Percentiles rank a stretch among this genome's conserved stretches.
Evolutionary conservation across 2,797 vertebrate species (phyloP).

Genomic region (Poecilia velifera): DNA sequence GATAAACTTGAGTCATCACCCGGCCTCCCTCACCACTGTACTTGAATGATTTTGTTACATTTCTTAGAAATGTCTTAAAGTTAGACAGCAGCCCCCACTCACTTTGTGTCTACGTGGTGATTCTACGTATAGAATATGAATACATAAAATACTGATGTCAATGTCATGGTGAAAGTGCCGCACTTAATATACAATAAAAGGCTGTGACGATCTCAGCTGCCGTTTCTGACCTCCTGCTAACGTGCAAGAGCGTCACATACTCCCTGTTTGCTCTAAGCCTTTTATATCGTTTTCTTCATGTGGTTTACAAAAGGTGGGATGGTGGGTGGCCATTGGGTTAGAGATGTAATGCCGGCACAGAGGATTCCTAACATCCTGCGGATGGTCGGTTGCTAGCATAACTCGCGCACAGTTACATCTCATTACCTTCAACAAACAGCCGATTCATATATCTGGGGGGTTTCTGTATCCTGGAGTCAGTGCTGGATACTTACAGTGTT

Average conservation of each 20-base stretch:
- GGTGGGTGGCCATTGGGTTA: constrained; percentile 77
- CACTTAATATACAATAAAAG: not conserved
- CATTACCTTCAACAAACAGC: constrained; percentile 75
- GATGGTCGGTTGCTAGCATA: constrained; percentile 80
- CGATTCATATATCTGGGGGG: constrained; percentile 72
- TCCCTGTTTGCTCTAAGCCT: constrained; percentile 42
- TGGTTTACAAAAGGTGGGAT: constrained; percentile 76
- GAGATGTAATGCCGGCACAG: constrained; percentile 63
- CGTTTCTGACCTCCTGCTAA: constrained; percentile 23
- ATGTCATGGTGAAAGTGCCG: not conserved
- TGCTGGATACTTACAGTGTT: constrained; percentile 76
- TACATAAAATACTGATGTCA: not conserved
- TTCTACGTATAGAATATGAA: not conserved
- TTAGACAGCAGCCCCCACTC: not conserved
- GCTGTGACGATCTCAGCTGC: not conserved
- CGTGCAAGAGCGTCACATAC: constrained; percentile 36
- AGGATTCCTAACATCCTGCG: constrained; percentile 72
- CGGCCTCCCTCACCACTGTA: not conserved
- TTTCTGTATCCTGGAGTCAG: constrained; percentile 66
- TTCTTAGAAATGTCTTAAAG: not conserved
- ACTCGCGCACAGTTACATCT: constrained; percentile 80
- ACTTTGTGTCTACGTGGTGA: not conserved
- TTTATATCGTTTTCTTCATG: constrained; percentile 65
- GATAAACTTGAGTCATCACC: not conserved
- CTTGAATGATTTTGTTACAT: too few species aligned